These are phyloP conservation scores for Rhagonycha fulva DNA, from an alignment of 2,888 invertebrate species.

Conservation along the genomic window DNA sequence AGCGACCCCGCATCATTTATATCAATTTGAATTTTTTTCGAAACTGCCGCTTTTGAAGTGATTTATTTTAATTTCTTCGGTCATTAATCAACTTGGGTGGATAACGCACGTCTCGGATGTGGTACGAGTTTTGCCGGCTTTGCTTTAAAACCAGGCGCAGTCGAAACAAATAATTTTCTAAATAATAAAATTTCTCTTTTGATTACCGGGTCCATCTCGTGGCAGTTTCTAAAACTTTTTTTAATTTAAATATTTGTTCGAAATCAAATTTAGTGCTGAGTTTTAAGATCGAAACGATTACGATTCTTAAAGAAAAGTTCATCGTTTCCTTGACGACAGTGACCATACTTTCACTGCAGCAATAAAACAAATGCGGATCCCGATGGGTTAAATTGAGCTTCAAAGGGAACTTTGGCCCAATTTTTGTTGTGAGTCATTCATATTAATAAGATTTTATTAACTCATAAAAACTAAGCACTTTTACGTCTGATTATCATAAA, in stretches of 20 bases:
- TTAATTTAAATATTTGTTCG: too few relatives aligned
- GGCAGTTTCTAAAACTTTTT: too few relatives aligned
- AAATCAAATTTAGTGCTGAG: too few relatives aligned
- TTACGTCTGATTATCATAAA: background rate
- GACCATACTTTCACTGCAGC: too few relatives aligned
- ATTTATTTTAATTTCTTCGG: background rate
- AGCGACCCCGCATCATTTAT: background rate
- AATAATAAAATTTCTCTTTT: background rate
- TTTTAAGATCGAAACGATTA: too few relatives aligned
- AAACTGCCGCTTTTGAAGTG: background rate
- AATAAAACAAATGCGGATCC: too few relatives aligned
- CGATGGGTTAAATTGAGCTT: too few relatives aligned
- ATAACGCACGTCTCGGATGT: background rate
- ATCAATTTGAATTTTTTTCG: background rate
- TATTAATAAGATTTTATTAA: background rate
- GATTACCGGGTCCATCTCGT: too few relatives aligned
- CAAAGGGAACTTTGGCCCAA: background rate
- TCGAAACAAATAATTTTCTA: background rate
- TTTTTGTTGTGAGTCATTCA: background rate
- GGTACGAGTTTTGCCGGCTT: background rate
- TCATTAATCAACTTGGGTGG: background rate
- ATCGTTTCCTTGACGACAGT: too few relatives aligned
- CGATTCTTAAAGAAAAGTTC: too few relatives aligned
- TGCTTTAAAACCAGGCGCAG: background rate
- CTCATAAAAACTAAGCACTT: background rate